Conservation (phyloP, 2,797 vertebrate species). For the Thalassophryne amazonica region DNA sequence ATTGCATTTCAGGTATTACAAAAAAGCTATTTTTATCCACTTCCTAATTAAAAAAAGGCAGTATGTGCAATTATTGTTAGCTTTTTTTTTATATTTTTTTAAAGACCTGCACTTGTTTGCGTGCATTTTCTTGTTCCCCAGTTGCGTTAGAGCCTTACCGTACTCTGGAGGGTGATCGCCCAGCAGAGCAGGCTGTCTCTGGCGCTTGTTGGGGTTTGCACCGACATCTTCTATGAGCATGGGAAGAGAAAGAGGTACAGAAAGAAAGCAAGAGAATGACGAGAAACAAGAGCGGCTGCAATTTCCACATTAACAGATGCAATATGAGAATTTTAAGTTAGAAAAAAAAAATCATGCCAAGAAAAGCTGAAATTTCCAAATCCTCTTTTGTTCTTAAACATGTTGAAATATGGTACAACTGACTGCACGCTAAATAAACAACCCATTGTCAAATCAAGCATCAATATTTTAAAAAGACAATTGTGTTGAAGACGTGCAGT, state of each 20-base stretch:
- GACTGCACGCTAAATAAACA: no score
- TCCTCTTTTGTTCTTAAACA: no score
- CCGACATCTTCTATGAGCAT: conserved; percentile 65
- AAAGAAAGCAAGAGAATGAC: background rate
- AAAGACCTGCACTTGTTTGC: background rate
- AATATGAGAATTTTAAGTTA: no score
- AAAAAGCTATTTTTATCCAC: background rate
- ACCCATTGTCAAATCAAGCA: no score
- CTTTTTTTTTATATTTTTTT: background rate
- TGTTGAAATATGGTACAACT: background rate
- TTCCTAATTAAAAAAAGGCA: no score
- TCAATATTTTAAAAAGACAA: no score
- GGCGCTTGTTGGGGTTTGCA: conserved; percentile 91
- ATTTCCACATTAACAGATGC: conserved; percentile 1
- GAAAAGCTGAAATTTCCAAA: no score
- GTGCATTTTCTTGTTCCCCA: background rate
- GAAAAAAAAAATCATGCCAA: no score
- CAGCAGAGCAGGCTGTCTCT: conserved; percentile 91
- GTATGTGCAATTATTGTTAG: no score
- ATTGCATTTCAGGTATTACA: background rate
- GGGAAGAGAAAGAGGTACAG: conserved; percentile 11
- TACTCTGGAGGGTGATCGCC: conserved; percentile 94
- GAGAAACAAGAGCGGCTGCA: background rate
- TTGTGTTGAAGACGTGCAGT: no score
- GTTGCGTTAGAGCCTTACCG: conserved; percentile 71